A percentile compares a stretch with the other conserved stretches of the same genome.
Evolutionary conservation across 2,113 vertebrate genomes (phyloP).

Genomic region (Antigone vipio): DNA sequence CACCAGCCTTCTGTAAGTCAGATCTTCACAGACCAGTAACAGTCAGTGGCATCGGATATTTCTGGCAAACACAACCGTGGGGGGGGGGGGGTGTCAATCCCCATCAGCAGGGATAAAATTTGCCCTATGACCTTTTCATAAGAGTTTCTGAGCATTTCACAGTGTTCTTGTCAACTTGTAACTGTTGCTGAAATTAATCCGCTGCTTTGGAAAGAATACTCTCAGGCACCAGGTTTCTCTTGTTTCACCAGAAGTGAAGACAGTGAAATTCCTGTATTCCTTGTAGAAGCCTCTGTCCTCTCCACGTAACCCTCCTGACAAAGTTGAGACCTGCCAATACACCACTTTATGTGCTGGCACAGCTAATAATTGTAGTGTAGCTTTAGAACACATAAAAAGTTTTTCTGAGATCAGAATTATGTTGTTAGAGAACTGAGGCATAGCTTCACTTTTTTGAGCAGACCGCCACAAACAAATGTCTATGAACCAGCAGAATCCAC

Average conservation of each 20-base stretch:
- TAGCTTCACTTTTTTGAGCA: not conserved
- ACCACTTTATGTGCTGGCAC: not conserved
- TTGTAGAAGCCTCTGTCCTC: not conserved
- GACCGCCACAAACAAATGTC: not conserved
- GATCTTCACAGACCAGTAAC: not conserved
- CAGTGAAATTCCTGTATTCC: not conserved
- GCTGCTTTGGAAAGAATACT: not conserved
- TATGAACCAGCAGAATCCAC: not conserved
- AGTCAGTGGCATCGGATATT: not conserved
- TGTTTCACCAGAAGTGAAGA: not conserved
- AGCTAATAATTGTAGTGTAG: not conserved
- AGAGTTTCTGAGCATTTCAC: not conserved
- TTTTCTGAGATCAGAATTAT: not conserved
- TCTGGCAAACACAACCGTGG: not conserved
- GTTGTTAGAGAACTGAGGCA: not conserved
- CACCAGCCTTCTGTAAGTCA: not conserved
- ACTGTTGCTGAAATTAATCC: not conserved
- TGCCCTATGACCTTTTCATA: not conserved
- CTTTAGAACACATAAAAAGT: not conserved
- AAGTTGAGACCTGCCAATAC: not conserved
- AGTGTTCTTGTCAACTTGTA: not conserved
- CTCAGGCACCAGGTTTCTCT: not conserved
- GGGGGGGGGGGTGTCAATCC: fast-evolving
- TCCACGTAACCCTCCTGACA: not conserved
- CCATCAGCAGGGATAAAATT: not conserved